Evolutionary conservation across 2,888 invertebrate genomes (phyloP).

Genomic region (Parascotia fuliginaria): DNA sequence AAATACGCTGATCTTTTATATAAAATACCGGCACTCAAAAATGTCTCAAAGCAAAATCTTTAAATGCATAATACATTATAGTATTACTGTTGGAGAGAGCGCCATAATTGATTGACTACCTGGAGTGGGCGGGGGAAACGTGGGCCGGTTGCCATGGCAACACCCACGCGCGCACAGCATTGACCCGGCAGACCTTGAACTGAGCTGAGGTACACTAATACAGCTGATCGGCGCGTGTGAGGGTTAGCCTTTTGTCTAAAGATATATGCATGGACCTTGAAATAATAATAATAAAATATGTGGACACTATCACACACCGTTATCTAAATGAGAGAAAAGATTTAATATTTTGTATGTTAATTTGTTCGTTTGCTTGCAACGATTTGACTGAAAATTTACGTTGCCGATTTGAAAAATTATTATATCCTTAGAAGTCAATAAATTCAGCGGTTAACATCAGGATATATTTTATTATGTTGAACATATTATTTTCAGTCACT

Average conservation of each 20-base stretch:
- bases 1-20: too few species aligned
- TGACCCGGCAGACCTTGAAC: constrained; percentile 82
- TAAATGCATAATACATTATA: constrained; percentile 16
- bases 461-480: too few species aligned
- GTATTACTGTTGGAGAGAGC: constrained; percentile 18
- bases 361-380: too few species aligned
- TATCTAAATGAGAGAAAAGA: too few species aligned
- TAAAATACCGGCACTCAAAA: neutral
- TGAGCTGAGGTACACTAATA: constrained; percentile 42
- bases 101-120: constrained; percentile 80
- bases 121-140: constrained; percentile 69
- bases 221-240: constrained; percentile 72
- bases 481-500: too few species aligned
- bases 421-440: too few species aligned
- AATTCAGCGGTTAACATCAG: too few species aligned
- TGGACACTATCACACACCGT: too few species aligned
- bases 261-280: neutral
- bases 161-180: constrained; percentile 77
- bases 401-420: too few species aligned
- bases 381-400: too few species aligned
- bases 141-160: constrained; percentile 76
- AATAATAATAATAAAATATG: too few species aligned
- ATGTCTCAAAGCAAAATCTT: neutral
- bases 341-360: too few species aligned
- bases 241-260: constrained; percentile 5